Evolutionary conservation across 2,113 vertebrate genomes (phyloP), one percentile per base, ranked within the genome.

Genomic region (Microcebus ravelobensis): DNA sequence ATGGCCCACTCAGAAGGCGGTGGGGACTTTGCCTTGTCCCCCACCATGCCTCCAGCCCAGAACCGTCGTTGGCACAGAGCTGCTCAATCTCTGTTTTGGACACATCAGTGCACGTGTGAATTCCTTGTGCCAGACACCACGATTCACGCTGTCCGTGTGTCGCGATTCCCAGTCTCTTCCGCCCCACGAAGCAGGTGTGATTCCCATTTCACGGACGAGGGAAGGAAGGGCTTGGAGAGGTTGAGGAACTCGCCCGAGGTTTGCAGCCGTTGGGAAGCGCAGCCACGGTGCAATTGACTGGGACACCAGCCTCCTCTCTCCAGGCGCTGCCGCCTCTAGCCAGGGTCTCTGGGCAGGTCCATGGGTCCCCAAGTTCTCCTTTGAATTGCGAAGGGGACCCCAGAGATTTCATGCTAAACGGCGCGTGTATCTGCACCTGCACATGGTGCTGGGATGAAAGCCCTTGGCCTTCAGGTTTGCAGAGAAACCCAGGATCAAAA

Each of bases 41-140:
- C 29, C 17, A 1, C 5, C 2, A 10, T 2, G 15, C 27, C 89
- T 34, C 5, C 13, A 39, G 17, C 79, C 71, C n/a, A 61, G 25
- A 48, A n/a, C 13, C 21, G 70, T 11, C 20, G 21, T 57, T 5
- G n/a, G 45, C 89, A 65, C 3, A 0, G 0, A n/a, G n/a, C 31
- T 48, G 15, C 36, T 71, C 59, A 1, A 2, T 6, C 1, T 3
- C 0, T 3, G 8, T 31, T 29, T 73, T 11, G 27, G 20, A 84
- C 13, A 45, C 45, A 36, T 8, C 2, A 2, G 15, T 7, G 48
- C 4, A 0, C 20, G 12, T 14, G 0, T 14, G 34, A 71, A 6
- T 17, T 20, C 2, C 0, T 6, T 2, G 55, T 18, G 34, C 71
- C 61, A 7, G 74, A 63, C 39, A 31, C 39, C 17, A 17, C 15